Evolutionary conservation across 2,888 invertebrate genomes (phyloP).

Genomic region (Harpalus rubripes): DNA sequence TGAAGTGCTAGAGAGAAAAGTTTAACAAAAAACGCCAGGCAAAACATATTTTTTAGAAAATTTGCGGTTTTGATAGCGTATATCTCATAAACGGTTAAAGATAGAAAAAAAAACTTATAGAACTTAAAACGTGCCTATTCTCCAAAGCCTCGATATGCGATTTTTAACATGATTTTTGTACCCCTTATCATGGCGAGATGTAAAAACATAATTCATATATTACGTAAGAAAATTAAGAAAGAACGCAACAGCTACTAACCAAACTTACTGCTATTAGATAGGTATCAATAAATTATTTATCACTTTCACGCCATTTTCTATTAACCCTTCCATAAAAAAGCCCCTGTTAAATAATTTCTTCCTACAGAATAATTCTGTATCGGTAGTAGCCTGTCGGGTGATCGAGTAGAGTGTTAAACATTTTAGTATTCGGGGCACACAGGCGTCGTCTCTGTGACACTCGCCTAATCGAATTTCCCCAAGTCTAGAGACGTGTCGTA

Average conservation of each 20-base stretch:
- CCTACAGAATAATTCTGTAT: neutral
- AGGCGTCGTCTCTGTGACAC: conserved; percentile 61
- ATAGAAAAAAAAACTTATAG: no score
- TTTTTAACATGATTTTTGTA: no score
- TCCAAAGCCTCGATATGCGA: no score
- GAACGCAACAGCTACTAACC: neutral
- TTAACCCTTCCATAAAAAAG: neutral
- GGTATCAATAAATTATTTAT: neutral
- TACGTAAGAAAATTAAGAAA: neutral
- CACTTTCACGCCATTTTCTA: neutral
- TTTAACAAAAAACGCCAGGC: no score
- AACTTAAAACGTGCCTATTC: no score
- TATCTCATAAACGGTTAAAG: no score
- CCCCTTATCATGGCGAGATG: no score
- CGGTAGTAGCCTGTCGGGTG: neutral
- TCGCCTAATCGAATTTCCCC: conserved; percentile 64
- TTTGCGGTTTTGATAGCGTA: no score
- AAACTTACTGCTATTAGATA: neutral
- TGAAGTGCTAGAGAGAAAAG: no score
- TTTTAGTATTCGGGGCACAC: conserved; percentile 61
- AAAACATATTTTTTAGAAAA: no score
- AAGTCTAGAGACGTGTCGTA: conserved; percentile 45
- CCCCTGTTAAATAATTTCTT: neutral
- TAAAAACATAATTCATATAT: neutral
- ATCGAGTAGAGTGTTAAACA: conserved; percentile 50